These are phyloP conservation scores for Dasypolia templi DNA, from an alignment of 2,888 invertebrate genomes.

Conservation along the genomic window DNA sequence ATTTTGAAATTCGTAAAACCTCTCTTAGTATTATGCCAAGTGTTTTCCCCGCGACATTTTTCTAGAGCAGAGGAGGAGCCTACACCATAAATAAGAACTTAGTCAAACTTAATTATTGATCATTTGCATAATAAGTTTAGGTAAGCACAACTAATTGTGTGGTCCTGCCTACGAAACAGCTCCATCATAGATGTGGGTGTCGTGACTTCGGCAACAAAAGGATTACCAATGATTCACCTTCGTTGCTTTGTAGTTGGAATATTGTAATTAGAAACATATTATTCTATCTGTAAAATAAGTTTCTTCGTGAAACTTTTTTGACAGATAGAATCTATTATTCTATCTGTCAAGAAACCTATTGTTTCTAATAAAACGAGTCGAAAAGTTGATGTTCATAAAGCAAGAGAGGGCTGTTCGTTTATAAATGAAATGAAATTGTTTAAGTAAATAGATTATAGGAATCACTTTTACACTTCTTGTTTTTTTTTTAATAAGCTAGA, in stretches of 20 bases:
- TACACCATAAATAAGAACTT: background rate
- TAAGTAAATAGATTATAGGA: background rate
- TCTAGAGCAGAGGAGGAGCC: no score
- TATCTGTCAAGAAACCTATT: background rate
- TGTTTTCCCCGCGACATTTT: background rate
- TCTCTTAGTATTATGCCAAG: background rate
- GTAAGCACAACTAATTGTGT: conserved; percentile 15
- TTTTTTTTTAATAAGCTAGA: no score
- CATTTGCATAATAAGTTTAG: conserved; percentile 28
- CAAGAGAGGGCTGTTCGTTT: background rate
- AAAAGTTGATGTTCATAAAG: background rate
- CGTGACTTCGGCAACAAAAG: conserved; percentile 34
- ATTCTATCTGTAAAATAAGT: conserved; percentile 5
- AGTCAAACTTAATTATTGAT: conserved; percentile 3
- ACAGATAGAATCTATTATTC: no score
- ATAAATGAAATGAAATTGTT: background rate
- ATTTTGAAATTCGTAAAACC: background rate
- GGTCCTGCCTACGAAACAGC: conserved; percentile 25
- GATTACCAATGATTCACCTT: conserved; percentile 1
- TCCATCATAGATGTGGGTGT: conserved; percentile 23
- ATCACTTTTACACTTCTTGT: background rate
- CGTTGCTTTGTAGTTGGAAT: background rate
- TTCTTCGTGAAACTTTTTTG: no score
- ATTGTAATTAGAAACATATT: conserved; percentile 29
- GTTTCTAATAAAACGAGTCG: background rate